Percentiles rank a stretch among this genome's conserved stretches.
Evolutionary conservation across 2,797 vertebrate species (phyloP).

Genomic region (Epinephelus coioides): DNA sequence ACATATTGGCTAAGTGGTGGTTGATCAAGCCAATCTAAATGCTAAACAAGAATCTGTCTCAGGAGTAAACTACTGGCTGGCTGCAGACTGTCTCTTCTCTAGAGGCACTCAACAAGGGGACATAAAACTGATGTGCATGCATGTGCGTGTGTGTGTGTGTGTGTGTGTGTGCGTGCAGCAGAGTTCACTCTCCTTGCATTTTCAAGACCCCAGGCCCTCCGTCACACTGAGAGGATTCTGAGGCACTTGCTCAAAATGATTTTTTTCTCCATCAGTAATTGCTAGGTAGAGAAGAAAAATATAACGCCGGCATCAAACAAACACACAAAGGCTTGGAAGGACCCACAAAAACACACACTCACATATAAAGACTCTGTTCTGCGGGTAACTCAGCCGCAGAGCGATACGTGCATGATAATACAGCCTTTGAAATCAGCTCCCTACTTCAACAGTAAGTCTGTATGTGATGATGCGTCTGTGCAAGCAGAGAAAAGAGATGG

Average conservation of each 20-base stretch:
- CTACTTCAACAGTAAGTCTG: conserved; percentile 40
- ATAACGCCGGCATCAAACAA: conserved; percentile 39
- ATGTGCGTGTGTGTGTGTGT: conserved; percentile 7
- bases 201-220: conserved; percentile 38
- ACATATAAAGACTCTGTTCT: conserved; percentile 16
- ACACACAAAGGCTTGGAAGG: neutral
- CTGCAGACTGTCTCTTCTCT: conserved; percentile 74
- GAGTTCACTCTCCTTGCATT: conserved; percentile 41
- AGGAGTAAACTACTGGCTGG: conserved; percentile 71
- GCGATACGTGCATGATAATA: conserved; percentile 30
- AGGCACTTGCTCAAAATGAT: conserved; percentile 7
- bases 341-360: conserved; percentile 10
- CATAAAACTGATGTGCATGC: conserved; percentile 59
- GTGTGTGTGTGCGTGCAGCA: neutral
- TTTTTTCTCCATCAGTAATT: conserved; percentile 49
- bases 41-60: conserved; percentile 81
- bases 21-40: conserved; percentile 85
- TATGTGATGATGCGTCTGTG: conserved; percentile 24
- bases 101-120: conserved; percentile 67
- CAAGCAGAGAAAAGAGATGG: conserved; percentile 29
- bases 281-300: conserved; percentile 41
- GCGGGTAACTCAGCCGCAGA: conserved; percentile 30
- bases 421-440: conserved; percentile 35
- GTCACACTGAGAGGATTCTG: conserved; percentile 47
- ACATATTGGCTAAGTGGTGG: conserved; percentile 67